Evolutionary conservation across 2,797 vertebrate genomes (phyloP), one percentile per base, ranked within the genome.

Genomic region (Ispidina picta): DNA sequence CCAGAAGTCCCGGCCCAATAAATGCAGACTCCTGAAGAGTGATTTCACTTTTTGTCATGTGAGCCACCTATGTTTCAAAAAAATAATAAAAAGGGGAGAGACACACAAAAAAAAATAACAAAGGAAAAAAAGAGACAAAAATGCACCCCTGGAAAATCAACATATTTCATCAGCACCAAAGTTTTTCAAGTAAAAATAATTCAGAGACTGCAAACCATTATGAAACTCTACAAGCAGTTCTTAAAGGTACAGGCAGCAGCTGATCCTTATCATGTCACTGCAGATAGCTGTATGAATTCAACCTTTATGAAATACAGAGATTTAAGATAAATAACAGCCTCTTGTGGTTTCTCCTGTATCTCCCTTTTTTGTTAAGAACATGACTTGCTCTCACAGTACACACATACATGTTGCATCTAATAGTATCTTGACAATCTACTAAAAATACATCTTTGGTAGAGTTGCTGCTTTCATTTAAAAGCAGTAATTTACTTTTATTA

Each of bases 41-140:
- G 66, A 99, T 96, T 97, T 99, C 98, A 96, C 99, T 99, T 98
- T 98, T 99, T 70, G 99, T 99, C 99, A 99, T 99, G 96, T 99
- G 99, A 79, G 99, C 99, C 64, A 99, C 92, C 99, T 99, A 68
- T 22, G 22, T 68, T 16, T 58, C 88, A 84, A 28, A 59, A 82
- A 82, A 2, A 49, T 7, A 54, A 52, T 16, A 33, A 26, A 33
- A 33, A 17, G 11, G 17, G 43, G 17, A 29, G 35, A 12, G 15
- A 25, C 58, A 28, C 37, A 39, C 37, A 39, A 39, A 39, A 33
- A 33, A 65, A 33, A 25, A 33, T 13, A 19, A 26, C 8, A 49
- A 18, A 35, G 18, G 3, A 52, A 1, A 46, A 1, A 46, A 6
- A 54, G 29, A 54, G 51, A 52, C 51, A 66, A 29, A 58, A 68